Conservation (phyloP, 2,113 vertebrate genomes). For the Burhinus bistriatus region DNA sequence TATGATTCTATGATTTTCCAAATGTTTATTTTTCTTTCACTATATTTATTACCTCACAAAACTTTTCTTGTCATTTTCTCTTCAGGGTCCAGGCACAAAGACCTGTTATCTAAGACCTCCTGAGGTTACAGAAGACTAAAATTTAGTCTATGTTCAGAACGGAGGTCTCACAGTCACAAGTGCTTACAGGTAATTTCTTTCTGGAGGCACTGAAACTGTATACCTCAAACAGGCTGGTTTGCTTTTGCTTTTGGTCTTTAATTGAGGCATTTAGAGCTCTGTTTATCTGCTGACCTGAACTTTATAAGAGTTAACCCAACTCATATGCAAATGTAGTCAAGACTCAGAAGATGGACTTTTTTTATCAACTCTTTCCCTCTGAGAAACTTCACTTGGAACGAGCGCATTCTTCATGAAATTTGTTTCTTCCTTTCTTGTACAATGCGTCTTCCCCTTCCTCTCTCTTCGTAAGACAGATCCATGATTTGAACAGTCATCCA, state of each 20-base stretch:
- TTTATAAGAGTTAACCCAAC: neutral
- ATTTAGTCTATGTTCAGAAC: neutral
- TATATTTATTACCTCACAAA: neutral
- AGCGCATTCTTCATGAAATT: neutral
- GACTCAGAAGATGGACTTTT: neutral
- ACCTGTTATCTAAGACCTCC: neutral
- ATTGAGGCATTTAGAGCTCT: neutral
- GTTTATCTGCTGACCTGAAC: neutral
- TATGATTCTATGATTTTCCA: neutral
- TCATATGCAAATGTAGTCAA: neutral
- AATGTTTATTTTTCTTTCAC: neutral
- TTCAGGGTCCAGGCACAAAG: neutral
- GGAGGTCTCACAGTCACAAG: rapidly evolving
- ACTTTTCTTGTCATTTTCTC: neutral
- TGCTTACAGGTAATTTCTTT: neutral
- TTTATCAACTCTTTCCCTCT: neutral
- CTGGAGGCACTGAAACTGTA: neutral
- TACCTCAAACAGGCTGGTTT: neutral
- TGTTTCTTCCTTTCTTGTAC: neutral
- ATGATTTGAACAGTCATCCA: neutral
- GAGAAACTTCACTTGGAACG: neutral
- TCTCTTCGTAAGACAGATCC: neutral
- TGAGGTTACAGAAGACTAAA: neutral
- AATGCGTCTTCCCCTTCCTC: neutral
- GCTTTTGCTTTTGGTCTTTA: neutral